Evolutionary conservation across 2,888 invertebrate species (phyloP).

Genomic region (Epistrophe grossulariae): DNA sequence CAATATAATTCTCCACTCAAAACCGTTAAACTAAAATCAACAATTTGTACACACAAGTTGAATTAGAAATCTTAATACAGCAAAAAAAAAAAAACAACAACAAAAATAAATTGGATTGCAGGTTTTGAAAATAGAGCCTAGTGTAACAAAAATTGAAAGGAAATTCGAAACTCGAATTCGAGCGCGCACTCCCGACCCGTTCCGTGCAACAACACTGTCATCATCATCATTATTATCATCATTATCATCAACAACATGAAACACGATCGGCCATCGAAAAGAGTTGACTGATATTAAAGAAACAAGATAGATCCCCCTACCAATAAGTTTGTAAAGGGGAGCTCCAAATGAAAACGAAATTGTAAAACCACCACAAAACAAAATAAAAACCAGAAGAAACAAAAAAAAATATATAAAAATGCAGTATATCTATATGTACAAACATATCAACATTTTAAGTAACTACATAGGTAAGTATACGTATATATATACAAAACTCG

Average conservation of each 20-base stretch:
- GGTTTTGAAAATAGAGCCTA: conserved; percentile 8
- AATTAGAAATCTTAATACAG: conserved; percentile 45
- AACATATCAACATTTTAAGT: not conserved
- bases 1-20: conserved; percentile 16
- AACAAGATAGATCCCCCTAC: conserved; percentile 1
- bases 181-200: conserved; percentile 55
- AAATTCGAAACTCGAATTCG: conserved; percentile 65
- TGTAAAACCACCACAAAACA: conserved; percentile 52
- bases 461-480: not conserved
- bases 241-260: conserved; percentile 36
- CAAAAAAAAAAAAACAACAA: not conserved
- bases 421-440: not conserved
- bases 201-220: conserved; percentile 57
- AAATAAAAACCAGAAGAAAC: conserved; percentile 31
- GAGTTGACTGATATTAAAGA: conserved; percentile 49
- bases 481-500: conserved; percentile 17
- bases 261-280: conserved; percentile 65
- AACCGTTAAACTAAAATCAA: conserved; percentile 4
- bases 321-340: not conserved
- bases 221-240: conserved; percentile 11
- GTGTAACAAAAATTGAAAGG: conserved; percentile 56
- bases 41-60: conserved; percentile 9
- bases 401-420: not conserved
- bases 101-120: not conserved
- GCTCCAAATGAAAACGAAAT: conserved; percentile 58